Conservation (phyloP, 2,888 invertebrate genomes). For the Drosophila tanythrix region DNA sequence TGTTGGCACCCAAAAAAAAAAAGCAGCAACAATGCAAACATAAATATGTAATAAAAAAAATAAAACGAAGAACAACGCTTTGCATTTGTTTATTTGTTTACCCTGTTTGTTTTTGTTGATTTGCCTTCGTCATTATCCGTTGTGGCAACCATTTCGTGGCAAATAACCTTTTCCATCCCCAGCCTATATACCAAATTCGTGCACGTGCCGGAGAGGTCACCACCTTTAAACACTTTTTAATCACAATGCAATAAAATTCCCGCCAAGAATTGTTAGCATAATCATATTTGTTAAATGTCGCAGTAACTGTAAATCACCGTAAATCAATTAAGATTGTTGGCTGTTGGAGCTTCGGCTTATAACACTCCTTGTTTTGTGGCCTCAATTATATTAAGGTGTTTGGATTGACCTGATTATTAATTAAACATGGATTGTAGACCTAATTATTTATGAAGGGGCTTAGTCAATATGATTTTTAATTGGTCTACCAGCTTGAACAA, state of each 20-base stretch:
- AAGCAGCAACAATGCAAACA: slow-evolving; percentile 36
- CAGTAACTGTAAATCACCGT: slow-evolving; percentile 6
- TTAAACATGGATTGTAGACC: slow-evolving; percentile 15
- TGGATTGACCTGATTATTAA: slow-evolving; percentile 45
- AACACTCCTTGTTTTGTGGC: slow-evolving; percentile 1
- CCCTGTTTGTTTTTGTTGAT: slow-evolving; percentile 17
- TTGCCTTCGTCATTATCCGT: slow-evolving; percentile 14
- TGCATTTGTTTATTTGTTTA: slow-evolving; percentile 30
- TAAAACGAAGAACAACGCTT: slow-evolving; percentile 15
- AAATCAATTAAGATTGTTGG: slow-evolving; percentile 5
- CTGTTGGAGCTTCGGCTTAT: slow-evolving; percentile 5
- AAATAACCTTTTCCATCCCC: slow-evolving; percentile 38
- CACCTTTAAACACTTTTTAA: slow-evolving; percentile 27
- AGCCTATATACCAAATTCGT: slow-evolving; percentile 40
- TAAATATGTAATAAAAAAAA: slow-evolving; percentile 26
- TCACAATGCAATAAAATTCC: slow-evolving; percentile 40
- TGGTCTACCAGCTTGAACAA: not conserved
- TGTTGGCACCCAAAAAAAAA: slow-evolving; percentile 39
- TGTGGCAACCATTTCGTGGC: slow-evolving; percentile 46
- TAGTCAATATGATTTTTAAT: not conserved
- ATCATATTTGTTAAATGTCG: slow-evolving; percentile 41
- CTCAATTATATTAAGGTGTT: slow-evolving; percentile 19
- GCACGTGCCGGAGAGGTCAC: slow-evolving; percentile 47
- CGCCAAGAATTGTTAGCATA: slow-evolving; percentile 52
- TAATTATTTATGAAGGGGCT: slow-evolving; percentile 18